Conservation (phyloP, 2,797 vertebrate genomes). For the Schizopygopsis malacanthus region DNA sequence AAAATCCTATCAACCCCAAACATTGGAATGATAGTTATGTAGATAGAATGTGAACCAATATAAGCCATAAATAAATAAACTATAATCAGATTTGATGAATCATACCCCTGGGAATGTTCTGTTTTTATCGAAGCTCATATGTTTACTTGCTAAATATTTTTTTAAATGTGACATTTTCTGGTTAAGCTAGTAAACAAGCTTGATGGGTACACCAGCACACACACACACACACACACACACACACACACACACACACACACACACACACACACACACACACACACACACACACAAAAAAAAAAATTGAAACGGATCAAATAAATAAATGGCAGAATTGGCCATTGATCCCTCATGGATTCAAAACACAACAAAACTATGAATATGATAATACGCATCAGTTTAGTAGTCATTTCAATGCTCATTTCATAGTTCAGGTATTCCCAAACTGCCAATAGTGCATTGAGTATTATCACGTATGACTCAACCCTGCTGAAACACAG, state of each 20-base stretch:
- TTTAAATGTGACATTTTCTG: neutral
- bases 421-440: constrained; percentile 39
- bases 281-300: no score
- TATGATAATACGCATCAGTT: constrained; percentile 1
- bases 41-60: neutral
- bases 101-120: neutral
- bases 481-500: constrained; percentile 31
- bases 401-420: neutral
- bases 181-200: constrained; percentile 3
- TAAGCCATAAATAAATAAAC: neutral
- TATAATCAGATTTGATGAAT: neutral
- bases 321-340: neutral
- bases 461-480: constrained; percentile 37
- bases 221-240: neutral
- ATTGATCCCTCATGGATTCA: neutral
- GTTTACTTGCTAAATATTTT: neutral
- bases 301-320: neutral
- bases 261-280: neutral
- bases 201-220: neutral
- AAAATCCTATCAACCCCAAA: neutral
- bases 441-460: constrained; percentile 30
- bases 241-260: no score
- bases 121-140: neutral
- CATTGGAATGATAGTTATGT: neutral
- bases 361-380: constrained; percentile 10